These are phyloP conservation scores for Montipora foliosa DNA, from an alignment of 64 coral and sea anemone species.

Conservation along the genomic window DNA sequence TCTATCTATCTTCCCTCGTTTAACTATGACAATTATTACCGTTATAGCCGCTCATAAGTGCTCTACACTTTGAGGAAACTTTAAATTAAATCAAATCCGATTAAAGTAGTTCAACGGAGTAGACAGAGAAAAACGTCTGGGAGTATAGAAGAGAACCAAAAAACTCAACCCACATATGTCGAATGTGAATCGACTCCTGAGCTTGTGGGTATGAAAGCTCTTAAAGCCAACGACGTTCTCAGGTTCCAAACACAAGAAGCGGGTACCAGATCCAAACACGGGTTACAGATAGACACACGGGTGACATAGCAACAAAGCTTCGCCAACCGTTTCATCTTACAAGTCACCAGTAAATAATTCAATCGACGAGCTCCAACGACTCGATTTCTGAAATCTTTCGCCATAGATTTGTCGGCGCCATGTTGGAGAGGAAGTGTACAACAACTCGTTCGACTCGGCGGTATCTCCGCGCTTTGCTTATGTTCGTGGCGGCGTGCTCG, in stretches of 20 bases:
- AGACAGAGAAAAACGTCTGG: no score
- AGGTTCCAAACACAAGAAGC: slow-evolving; percentile 8
- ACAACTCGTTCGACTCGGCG: slow-evolving; percentile 23
- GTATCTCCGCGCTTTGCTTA: slow-evolving; percentile 42
- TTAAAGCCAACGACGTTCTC: neutral
- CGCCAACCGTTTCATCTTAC: slow-evolving; percentile 36
- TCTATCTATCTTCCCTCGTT: no score
- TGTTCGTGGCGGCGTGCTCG: slow-evolving; percentile 36
- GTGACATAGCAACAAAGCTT: slow-evolving; percentile 44
- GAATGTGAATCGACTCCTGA: no score
- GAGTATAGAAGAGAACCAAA: no score
- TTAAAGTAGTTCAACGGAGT: no score
- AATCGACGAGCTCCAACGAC: neutral
- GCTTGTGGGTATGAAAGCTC: no score
- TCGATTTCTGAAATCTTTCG: neutral
- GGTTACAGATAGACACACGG: slow-evolving; percentile 39
- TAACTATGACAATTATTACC: no score
- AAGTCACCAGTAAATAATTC: slow-evolving; percentile 45
- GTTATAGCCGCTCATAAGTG: no score
- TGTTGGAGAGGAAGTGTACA: slow-evolving; percentile 69
- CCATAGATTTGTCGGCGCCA: neutral
- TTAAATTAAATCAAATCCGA: no score
- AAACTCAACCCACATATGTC: no score
- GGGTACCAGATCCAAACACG: slow-evolving; percentile 39
- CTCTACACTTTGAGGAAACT: no score